Base-by-base conservation (phyloP, 37 sponge, comb jelly and placozoan genomes). In the Hexactinellida sp. region DNA sequence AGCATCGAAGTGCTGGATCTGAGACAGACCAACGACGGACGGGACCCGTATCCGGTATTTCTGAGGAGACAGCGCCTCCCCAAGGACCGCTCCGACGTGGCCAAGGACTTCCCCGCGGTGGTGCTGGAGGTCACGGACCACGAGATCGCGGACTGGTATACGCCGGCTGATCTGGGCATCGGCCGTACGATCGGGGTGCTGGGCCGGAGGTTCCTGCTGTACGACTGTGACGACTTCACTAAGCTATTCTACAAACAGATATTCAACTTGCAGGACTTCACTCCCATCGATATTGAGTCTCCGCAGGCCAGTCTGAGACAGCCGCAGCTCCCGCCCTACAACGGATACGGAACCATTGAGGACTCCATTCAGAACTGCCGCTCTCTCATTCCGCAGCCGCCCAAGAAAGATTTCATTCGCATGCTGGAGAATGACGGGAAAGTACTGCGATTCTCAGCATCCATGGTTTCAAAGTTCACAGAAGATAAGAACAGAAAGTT, bases 401-500 rank as follows among this genome's bases (percentile, higher is more conserved):
- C 95, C 19, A 98, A 93, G 92, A 98, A 95, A 83, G 99, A 98
- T 83, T 89, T 93, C 84, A 95, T 98, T 82, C 93, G 92, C 85
- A 95, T 98, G 94, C 85, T 98, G 51, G 99, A 98, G 86, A 93
- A 93, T 85, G 95, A 95, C 84, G 92, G 94, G 1, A 93, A 95
- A 83, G 88, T 93, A 1, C 92, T 98, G 25, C 83, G 99, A 84
- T 98, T 87, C 83, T 86, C 90, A 19, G 97, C 97, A 30, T 84
- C 86, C n/a, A 90, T 94, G 93, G 97, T 97, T 47, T 86, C 93
- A 82, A 54, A 36, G 0, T 82, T 38, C 37, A 91, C 95, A 82
- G 95, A 93, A 52, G 99, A 98, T 89, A 87, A 92, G 55, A 92
- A 92, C 54, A 86, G 99, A 36, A 91, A 87, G 86, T 98, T 98